Base-by-base conservation (phyloP, 2,797 vertebrate genomes). In the Artibeus jamaicensis region DNA sequence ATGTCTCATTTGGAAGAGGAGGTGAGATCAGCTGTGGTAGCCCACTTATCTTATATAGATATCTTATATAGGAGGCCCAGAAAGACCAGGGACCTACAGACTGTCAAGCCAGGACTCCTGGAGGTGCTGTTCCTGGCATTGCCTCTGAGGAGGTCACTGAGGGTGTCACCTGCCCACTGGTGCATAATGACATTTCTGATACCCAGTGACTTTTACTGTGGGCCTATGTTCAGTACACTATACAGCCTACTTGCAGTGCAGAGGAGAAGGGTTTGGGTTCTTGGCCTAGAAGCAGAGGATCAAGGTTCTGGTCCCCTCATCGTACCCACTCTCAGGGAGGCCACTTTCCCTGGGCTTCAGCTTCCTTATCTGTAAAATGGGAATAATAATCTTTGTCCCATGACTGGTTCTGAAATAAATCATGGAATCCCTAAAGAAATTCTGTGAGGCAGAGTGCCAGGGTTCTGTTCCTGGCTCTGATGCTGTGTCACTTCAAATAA, bases 361-460 rank as follows among this genome's bases (percentile, higher is more conserved):
- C 77, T 93, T 97, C 71, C 57, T 76, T 85, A 76, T 86, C 39
- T 83, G 22, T 93, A 78, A 93, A 90, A 81, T 70, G 53, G 18
- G 44, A 95, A 78, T 94, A 37, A 71, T 50, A 83, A 53, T 94
- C n/a, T 32, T 93, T 84, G 53, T 71, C 55, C 32, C 78, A 68
- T 90, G 21, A 76, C 53, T 89, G 55, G 68, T 89, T 94, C 26
- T 93, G 77, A 87, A 86, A 78, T 62, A 32, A 76, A 78, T 62
- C 34, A 76, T 67, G 42, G 59, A 57, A 73, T 93, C 42, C 24
- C 74, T 94, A 24, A 89, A 86, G 53, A 95, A 88, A 74, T 83
- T 82, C n/a, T 78, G 26, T 67, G 39, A 78, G 77, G 89, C 57
- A 90, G 77, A 88, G 48, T 76, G 88, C 65, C 85, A 71, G 11